These are phyloP conservation scores for Clupea harengus DNA, from an alignment of 2,113 vertebrate genomes.

Conservation along the genomic window DNA sequence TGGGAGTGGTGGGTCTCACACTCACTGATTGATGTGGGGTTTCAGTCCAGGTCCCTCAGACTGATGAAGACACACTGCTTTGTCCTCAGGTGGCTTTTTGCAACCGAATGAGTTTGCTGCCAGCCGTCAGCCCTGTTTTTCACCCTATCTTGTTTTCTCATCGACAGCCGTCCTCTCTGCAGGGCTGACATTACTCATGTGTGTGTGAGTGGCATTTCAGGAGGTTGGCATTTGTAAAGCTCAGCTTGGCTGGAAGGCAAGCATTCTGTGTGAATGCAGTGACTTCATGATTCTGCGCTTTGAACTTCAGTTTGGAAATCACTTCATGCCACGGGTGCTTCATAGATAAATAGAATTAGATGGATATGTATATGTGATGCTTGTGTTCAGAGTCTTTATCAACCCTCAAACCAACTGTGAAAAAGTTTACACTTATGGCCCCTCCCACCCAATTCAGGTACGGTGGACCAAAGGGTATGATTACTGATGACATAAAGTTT, in stretches of 20 bases:
- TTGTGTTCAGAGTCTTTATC: too few relatives aligned
- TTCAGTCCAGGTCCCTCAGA: neutral
- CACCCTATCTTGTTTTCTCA: neutral
- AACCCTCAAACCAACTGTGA: neutral
- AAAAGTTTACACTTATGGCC: neutral
- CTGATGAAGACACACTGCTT: neutral
- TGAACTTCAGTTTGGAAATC: neutral
- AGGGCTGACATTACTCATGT: neutral
- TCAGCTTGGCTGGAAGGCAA: neutral
- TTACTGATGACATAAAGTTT: slow-evolving; percentile 16
- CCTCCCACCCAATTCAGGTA: neutral
- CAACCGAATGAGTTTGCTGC: neutral
- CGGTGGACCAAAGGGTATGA: neutral
- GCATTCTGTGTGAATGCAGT: neutral
- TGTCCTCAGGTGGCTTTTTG: neutral
- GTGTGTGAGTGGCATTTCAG: neutral
- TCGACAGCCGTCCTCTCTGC: neutral
- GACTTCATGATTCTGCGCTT: neutral
- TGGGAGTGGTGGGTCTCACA: neutral
- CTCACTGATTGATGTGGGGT: slow-evolving; percentile 19
- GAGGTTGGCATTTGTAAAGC: neutral
- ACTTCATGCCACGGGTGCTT: neutral
- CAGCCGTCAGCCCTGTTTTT: neutral
- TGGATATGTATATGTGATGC: too few relatives aligned
- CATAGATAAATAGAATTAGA: too few relatives aligned